These are phyloP conservation scores for Corella eumyota DNA, from an alignment of 23 tunicate species.

Conservation along the genomic window DNA sequence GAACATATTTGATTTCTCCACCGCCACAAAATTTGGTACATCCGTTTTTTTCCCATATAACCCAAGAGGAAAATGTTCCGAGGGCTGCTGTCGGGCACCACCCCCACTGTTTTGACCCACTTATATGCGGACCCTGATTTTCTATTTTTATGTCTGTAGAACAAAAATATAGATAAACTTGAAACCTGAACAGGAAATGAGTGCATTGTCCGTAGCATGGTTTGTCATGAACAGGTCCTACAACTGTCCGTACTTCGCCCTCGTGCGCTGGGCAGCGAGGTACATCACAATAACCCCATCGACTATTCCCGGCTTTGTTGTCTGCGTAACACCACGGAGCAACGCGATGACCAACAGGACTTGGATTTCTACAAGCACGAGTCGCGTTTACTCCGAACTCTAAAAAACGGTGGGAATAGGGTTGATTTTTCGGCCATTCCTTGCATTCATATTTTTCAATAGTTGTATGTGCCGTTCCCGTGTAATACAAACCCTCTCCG, in stretches of 20 bases:
- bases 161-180: no score
- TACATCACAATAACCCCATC: slow-evolving; percentile 78
- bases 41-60: not conserved
- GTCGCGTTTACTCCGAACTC: slow-evolving; percentile 4
- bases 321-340: slow-evolving; percentile 81
- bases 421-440: slow-evolving; percentile 14
- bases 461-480: slow-evolving; percentile 25
- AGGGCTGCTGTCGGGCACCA: slow-evolving; percentile 4
- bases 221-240: slow-evolving; percentile 10
- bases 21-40: slow-evolving; percentile 49
- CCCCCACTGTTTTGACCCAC: slow-evolving; percentile 10
- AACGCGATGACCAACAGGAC: slow-evolving; percentile 20
- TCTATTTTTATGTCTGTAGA: not conserved
- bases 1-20: slow-evolving; percentile 9
- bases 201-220: no score
- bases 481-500: slow-evolving; percentile 38
- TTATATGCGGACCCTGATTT: not conserved
- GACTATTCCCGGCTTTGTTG: not conserved
- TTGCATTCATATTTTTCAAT: slow-evolving; percentile 8
- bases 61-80: slow-evolving; percentile 7
- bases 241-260: slow-evolving; percentile 52
- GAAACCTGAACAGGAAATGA: no score
- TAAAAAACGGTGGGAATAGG: slow-evolving; percentile 16
- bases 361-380: slow-evolving; percentile 57
- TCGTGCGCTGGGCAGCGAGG: slow-evolving; percentile 35